Conservation (phyloP, 1,140 invertebrate genomes). For the Pteromalus puparum region DNA sequence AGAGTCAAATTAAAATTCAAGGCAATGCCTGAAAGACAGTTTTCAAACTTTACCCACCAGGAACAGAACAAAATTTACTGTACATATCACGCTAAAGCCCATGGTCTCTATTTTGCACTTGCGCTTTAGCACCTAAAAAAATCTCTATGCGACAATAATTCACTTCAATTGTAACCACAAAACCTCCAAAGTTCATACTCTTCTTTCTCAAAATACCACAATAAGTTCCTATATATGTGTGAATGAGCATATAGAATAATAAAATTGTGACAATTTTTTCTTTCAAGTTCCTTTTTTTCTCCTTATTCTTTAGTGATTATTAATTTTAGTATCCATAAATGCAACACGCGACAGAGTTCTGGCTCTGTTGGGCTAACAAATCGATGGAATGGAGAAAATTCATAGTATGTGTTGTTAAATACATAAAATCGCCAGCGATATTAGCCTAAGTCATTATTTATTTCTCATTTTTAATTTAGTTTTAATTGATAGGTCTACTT, state of each 20-base stretch:
- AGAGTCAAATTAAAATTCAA: constrained; percentile 28
- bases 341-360: constrained; percentile 28
- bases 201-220: constrained; percentile 3
- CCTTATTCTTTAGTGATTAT: constrained; percentile 28
- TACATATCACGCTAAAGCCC: constrained; percentile 31
- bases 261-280: constrained; percentile 12
- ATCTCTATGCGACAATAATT: constrained; percentile 24
- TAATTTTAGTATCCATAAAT: constrained; percentile 47
- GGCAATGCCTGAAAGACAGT: background rate
- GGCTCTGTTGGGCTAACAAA: constrained; percentile 34
- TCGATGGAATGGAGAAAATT: constrained; percentile 67
- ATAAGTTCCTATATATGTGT: background rate
- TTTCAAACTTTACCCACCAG: background rate
- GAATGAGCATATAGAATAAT: constrained; percentile 3
- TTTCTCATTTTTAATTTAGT: constrained; percentile 50
- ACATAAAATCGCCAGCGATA: constrained; percentile 70
- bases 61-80: constrained; percentile 32
- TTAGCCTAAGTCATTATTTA: constrained; percentile 59
- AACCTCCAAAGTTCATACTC: constrained; percentile 9
- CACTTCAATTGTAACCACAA: constrained; percentile 12
- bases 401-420: constrained; percentile 62
- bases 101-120: background rate
- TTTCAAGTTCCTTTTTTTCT: constrained; percentile 11
- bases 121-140: constrained; percentile 27
- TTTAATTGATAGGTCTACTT: constrained; percentile 51